Conservation (phyloP, 1,140 invertebrate genomes). For the Pinna nobilis region DNA sequence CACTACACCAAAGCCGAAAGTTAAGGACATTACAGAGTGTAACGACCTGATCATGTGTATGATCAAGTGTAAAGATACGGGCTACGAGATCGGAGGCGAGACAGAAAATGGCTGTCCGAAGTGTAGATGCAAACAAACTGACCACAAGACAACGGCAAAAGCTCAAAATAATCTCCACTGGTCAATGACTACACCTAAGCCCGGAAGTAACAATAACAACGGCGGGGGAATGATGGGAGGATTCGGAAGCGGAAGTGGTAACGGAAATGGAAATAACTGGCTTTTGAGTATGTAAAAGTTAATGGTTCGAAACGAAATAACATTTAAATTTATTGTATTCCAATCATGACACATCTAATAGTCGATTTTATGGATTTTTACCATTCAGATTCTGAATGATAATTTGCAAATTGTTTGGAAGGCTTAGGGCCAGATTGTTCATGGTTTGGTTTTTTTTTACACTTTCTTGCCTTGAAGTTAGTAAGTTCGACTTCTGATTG, state of each 20-base stretch:
- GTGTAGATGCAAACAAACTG: slow-evolving; percentile 17
- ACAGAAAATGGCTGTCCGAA: slow-evolving; percentile 10
- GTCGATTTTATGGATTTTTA: too few species aligned
- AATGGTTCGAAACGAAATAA: too few species aligned
- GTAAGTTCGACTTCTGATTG: too few species aligned
- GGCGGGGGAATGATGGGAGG: background rate
- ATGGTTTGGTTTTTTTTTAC: too few species aligned
- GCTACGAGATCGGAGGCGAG: slow-evolving; percentile 14
- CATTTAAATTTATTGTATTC: too few species aligned
- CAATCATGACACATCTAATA: too few species aligned
- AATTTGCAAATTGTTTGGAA: too few species aligned
- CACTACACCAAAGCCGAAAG: background rate
- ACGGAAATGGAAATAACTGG: background rate
- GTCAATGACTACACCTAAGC: background rate
- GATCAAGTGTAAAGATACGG: slow-evolving; percentile 24
- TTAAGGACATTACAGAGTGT: background rate
- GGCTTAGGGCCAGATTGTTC: too few species aligned
- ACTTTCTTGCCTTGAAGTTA: too few species aligned
- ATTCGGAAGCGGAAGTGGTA: background rate
- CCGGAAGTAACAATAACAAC: background rate
- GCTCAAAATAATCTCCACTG: background rate
- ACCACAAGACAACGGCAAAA: background rate
- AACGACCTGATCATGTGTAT: slow-evolving; percentile 22
- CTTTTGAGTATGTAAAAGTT: too few species aligned
- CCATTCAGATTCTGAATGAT: too few species aligned